Evolutionary conservation across 1,140 invertebrate species (phyloP), one percentile per base, ranked within the genome.

Genomic region (Telenomus remus): DNA sequence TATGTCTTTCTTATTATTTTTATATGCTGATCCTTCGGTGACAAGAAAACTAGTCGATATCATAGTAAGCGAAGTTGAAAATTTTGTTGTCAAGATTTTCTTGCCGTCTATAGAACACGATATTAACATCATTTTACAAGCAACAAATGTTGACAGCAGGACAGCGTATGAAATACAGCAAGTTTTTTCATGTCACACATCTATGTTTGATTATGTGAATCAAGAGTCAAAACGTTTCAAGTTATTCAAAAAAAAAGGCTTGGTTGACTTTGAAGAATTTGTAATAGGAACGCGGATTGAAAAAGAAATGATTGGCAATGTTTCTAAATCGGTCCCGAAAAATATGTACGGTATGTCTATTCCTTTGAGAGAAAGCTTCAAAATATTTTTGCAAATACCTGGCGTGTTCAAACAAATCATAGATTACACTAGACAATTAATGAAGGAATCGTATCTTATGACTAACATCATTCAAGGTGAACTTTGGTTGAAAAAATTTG

Each of bases 381-480:
- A 78, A 57, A 15, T 42, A 16, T 77, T 79, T 68, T 70, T 75
- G 7, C 56, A 74, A 53, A 46, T 74, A 6, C 63, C 68, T 3
- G 59, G 51, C 13, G 37, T 79, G 7, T 55, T 73, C 8, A 50
- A 69, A 16, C 15, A 51, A 44, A 78, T 63, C 33, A 47, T 65
- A 7, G 10, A 43, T 11, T 59, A 63, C 35, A 39, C 61, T 2
- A n/a, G 55, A 19, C 27, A 47, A 37, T 34, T 65, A 39, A 3
- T 44, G 1, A 48, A 16, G 27, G 71, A 50, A 33, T 4, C 11
- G 12, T 13, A 11, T 9, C 13, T 46, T 49, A 39, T 72, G 43
- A 55, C 7, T 13, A 82, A 82, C 63, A 74, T 83, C 60, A 48
- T 81, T 39, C 77, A 85, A 56, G 82, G 78, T 16, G 42, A 76